Evolutionary conservation across 2,888 invertebrate species (phyloP).

Genomic region (Danaus chrysippus): DNA sequence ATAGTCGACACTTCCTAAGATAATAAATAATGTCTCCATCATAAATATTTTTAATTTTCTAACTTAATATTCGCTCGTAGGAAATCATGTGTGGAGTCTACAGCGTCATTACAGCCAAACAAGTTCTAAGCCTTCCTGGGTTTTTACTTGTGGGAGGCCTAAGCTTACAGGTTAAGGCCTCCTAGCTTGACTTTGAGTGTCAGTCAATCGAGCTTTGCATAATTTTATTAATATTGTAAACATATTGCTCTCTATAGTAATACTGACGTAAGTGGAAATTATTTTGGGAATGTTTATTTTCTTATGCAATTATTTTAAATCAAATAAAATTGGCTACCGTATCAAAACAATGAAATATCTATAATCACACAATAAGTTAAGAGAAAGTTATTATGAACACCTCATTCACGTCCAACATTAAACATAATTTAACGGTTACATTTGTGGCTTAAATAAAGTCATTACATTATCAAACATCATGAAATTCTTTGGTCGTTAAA

Average conservation of each 20-base stretch:
- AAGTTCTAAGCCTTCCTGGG: slow-evolving; percentile 22
- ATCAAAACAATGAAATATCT: slow-evolving; percentile 1
- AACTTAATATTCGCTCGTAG: slow-evolving; percentile 27
- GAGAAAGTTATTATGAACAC: slow-evolving; percentile 27
- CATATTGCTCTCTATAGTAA: not conserved
- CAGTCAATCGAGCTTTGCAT: slow-evolving; percentile 6
- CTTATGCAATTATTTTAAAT: not conserved
- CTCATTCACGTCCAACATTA: slow-evolving; percentile 19
- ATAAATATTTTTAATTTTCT: slow-evolving; percentile 31
- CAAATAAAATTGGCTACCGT: slow-evolving; percentile 3
- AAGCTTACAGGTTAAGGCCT: slow-evolving; percentile 5
- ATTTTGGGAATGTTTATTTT: too few relatives aligned
- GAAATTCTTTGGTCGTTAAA: slow-evolving; percentile 43
- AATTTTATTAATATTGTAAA: not conserved
- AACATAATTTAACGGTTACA: slow-evolving; percentile 33
- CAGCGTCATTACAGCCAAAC: slow-evolving; percentile 25
- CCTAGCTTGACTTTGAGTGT: slow-evolving; percentile 4
- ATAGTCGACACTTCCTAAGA: slow-evolving; percentile 34
- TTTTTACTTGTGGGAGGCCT: slow-evolving; percentile 24
- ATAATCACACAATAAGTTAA: slow-evolving; percentile 1
- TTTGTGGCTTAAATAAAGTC: slow-evolving; percentile 39
- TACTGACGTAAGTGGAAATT: not conserved
- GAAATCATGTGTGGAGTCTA: slow-evolving; percentile 24
- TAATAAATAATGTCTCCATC: slow-evolving; percentile 34
- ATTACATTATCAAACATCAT: slow-evolving; percentile 41